Evolutionary conservation across 2,888 invertebrate genomes (phyloP).

Genomic region (Geotrupes spiniger): DNA sequence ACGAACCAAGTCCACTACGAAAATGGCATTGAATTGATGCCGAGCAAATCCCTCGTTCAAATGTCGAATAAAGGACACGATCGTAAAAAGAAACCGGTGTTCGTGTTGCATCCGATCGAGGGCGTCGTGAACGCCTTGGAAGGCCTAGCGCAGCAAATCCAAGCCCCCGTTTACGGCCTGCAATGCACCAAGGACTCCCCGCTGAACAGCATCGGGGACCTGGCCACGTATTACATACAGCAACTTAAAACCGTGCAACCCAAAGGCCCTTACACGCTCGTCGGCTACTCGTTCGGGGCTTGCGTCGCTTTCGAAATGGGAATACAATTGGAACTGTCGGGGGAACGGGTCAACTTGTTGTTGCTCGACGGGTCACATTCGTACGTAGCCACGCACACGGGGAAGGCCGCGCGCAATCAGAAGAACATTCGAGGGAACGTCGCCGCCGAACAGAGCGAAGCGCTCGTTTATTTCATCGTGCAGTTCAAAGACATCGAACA

Average conservation of each 20-base stretch:
- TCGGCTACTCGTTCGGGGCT: slow-evolving; percentile 96
- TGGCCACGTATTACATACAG: slow-evolving; percentile 71
- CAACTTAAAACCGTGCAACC: slow-evolving; percentile 75
- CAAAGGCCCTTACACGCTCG: slow-evolving; percentile 80
- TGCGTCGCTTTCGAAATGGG: slow-evolving; percentile 95
- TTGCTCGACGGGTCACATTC: slow-evolving; percentile 89
- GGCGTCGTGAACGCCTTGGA: slow-evolving; percentile 74
- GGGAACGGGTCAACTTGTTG: slow-evolving; percentile 61
- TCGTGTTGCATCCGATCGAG: slow-evolving; percentile 85
- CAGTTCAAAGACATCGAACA: slow-evolving; percentile 77
- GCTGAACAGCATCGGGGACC: slow-evolving; percentile 63
- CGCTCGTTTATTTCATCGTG: slow-evolving; percentile 78
- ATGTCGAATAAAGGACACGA: slow-evolving; percentile 58
- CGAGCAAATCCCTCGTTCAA: slow-evolving; percentile 67
- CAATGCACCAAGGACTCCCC: slow-evolving; percentile 83
- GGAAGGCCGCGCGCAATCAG: slow-evolving; percentile 59
- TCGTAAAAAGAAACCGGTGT: slow-evolving; percentile 55
- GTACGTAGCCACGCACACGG: slow-evolving; percentile 75
- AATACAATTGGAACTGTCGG: slow-evolving; percentile 68
- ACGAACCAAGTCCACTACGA: slow-evolving; percentile 54
- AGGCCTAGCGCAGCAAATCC: slow-evolving; percentile 68
- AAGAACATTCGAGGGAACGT: slow-evolving; percentile 55
- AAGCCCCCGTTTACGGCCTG: slow-evolving; percentile 80
- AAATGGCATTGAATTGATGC: slow-evolving; percentile 66
- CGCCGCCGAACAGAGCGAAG: slow-evolving; percentile 65